A percentile compares a stretch with the other conserved stretches of the same genome.
phyloP scores from a whole-genome alignment of 1,140 invertebrate genomes.

The Chlorops oryzae region DNA sequence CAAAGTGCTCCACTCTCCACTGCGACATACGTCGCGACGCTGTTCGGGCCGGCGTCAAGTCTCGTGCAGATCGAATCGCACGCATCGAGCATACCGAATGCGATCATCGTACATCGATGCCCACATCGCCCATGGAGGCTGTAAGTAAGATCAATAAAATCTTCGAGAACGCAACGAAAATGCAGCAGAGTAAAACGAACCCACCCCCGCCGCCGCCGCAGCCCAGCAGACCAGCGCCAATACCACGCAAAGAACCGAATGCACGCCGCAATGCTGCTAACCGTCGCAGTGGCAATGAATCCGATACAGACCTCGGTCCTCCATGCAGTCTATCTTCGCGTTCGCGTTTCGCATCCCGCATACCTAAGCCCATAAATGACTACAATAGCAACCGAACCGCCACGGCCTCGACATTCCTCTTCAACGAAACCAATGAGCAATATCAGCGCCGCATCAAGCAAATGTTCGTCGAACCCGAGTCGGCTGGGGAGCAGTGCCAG shows the following conservation, averaged over 20 bases:
- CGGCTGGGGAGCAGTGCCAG: constrained; percentile 7
- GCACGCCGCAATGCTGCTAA: no score
- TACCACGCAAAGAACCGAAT: constrained; percentile 16
- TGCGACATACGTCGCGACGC: constrained; percentile 22
- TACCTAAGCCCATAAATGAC: constrained; percentile 17
- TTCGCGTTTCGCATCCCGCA: constrained; percentile 12
- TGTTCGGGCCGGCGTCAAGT: constrained; percentile 20
- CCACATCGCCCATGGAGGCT: constrained; percentile 1
- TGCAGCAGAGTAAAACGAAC: background rate
- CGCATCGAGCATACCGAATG: constrained; percentile 26
- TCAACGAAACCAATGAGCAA: constrained; percentile 20
- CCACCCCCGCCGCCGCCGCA: constrained; percentile 15
- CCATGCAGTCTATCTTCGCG: no score
- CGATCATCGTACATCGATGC: constrained; percentile 3
- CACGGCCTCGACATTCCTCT: constrained; percentile 1
- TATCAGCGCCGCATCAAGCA: constrained; percentile 21
- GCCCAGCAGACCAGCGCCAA: constrained; percentile 8
- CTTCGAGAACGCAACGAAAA: constrained; percentile 8
- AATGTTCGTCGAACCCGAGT: constrained; percentile 21
- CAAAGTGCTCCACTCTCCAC: constrained; percentile 17
- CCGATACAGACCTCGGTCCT: no score
- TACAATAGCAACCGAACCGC: background rate
- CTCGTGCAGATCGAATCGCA: constrained; percentile 37
- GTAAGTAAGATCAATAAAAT: constrained; percentile 16
- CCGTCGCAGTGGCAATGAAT: no score